Evolutionary conservation across 1,140 invertebrate species (phyloP).

Genomic region (Anthonomus grandis): DNA sequence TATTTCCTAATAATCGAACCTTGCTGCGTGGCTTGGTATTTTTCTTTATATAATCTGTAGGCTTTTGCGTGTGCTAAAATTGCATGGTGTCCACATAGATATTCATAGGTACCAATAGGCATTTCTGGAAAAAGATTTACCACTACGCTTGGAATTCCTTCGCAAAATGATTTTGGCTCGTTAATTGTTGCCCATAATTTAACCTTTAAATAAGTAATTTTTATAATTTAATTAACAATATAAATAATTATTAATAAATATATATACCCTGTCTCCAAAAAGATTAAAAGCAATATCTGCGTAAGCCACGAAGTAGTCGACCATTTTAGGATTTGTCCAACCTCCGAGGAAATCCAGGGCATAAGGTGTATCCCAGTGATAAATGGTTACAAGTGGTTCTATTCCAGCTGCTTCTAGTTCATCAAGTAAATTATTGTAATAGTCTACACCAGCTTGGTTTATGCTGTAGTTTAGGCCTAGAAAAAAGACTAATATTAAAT

Average conservation of each 20-base stretch:
- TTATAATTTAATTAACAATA: neutral
- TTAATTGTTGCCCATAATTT: slow-evolving; percentile 56
- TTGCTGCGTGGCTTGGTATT: slow-evolving; percentile 33
- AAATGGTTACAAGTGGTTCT: slow-evolving; percentile 53
- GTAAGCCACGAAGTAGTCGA: slow-evolving; percentile 44
- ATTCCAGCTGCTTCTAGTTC: slow-evolving; percentile 50
- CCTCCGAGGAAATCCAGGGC: slow-evolving; percentile 51
- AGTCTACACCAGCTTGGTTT: slow-evolving; percentile 17
- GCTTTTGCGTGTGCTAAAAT: slow-evolving; percentile 37
- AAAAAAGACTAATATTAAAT: too few relatives aligned
- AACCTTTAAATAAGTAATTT: too few relatives aligned
- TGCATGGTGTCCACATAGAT: slow-evolving; percentile 42
- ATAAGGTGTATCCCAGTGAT: slow-evolving; percentile 49
- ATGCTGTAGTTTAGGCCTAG: neutral
- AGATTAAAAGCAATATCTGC: slow-evolving; percentile 35
- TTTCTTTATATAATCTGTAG: slow-evolving; percentile 37
- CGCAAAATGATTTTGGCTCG: slow-evolving; percentile 48
- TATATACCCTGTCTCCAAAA: slow-evolving; percentile 32
- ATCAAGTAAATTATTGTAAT: slow-evolving; percentile 17
- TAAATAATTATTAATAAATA: neutral
- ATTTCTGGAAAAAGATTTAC: slow-evolving; percentile 39
- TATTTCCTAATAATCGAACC: slow-evolving; percentile 47
- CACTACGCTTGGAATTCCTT: slow-evolving; percentile 32
- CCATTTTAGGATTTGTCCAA: slow-evolving; percentile 49
- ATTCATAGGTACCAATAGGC: slow-evolving; percentile 44